Conservation (phyloP, 2,888 invertebrate genomes). For the Agapostemon virescens region DNA sequence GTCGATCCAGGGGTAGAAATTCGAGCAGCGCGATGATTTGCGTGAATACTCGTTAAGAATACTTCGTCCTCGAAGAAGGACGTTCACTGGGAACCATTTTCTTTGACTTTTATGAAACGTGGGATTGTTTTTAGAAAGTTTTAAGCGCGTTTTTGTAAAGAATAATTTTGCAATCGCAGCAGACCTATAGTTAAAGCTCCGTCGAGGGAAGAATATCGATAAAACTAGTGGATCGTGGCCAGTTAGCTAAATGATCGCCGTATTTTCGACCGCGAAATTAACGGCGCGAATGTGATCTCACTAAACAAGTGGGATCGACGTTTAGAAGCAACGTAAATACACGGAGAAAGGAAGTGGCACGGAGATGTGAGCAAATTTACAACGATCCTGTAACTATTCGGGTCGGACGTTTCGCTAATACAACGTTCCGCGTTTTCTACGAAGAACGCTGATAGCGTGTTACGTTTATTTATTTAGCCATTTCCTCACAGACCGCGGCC, state of each 20-base stretch:
- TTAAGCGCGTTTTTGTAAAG: background rate
- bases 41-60: no score
- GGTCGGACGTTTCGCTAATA: background rate
- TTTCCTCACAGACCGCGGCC: background rate
- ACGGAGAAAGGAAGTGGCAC: conserved; percentile 28
- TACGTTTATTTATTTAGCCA: background rate
- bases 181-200: background rate
- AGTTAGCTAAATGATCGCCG: background rate
- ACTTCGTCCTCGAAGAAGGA: no score
- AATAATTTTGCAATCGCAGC: background rate
- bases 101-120: background rate
- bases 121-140: background rate
- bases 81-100: no score
- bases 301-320: conserved; percentile 32
- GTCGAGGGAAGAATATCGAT: background rate
- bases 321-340: conserved; percentile 39
- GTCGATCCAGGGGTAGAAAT: no score
- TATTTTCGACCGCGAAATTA: conserved; percentile 25
- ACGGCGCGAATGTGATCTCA: conserved; percentile 32
- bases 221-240: background rate
- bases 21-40: no score
- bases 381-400: background rate
- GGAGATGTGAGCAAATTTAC: conserved; percentile 29
- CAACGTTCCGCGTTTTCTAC: background rate
- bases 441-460: background rate